Evolutionary conservation across 2,888 invertebrate species (phyloP).

Genomic region (Cecidostiba fungosa): DNA sequence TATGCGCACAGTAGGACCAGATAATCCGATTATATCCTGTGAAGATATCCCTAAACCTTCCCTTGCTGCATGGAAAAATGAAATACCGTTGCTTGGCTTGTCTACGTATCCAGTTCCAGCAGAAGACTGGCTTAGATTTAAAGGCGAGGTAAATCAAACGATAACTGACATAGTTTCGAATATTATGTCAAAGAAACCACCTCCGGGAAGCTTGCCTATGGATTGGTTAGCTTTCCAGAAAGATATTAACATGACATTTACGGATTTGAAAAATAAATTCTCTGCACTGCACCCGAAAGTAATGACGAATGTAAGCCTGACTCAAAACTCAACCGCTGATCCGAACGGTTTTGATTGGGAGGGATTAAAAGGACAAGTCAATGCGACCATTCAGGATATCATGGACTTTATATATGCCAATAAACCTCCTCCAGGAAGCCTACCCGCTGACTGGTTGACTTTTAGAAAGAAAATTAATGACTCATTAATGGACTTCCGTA

Average conservation of each 20-base stretch:
- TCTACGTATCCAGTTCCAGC: constrained; percentile 14
- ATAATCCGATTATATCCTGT: constrained; percentile 86
- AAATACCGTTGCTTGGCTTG: constrained; percentile 8
- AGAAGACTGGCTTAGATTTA: constrained; percentile 54
- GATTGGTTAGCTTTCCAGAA: constrained; percentile 68
- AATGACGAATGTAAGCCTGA: not conserved
- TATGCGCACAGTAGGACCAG: constrained; percentile 84
- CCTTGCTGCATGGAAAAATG: constrained; percentile 82
- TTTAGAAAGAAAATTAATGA: constrained; percentile 48
- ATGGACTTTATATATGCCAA: constrained; percentile 65
- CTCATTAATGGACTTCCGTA: constrained; percentile 30
- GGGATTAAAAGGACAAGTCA: constrained; percentile 63
- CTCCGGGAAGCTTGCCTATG: constrained; percentile 43
- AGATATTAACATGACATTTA: constrained; percentile 30
- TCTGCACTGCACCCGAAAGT: constrained; percentile 37
- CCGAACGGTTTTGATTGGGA: constrained; percentile 37
- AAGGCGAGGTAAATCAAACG: constrained; percentile 68
- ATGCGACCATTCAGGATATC: constrained; percentile 67
- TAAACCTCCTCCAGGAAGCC: constrained; percentile 55
- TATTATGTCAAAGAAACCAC: constrained; percentile 64
- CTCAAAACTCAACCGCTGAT: not conserved
- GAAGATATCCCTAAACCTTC: constrained; percentile 83
- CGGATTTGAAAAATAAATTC: constrained; percentile 41
- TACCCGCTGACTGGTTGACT: constrained; percentile 65
- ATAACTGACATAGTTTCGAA: constrained; percentile 66